phyloP scores from a whole-genome alignment of 2,888 invertebrate species.

The Xylota segnis region DNA sequence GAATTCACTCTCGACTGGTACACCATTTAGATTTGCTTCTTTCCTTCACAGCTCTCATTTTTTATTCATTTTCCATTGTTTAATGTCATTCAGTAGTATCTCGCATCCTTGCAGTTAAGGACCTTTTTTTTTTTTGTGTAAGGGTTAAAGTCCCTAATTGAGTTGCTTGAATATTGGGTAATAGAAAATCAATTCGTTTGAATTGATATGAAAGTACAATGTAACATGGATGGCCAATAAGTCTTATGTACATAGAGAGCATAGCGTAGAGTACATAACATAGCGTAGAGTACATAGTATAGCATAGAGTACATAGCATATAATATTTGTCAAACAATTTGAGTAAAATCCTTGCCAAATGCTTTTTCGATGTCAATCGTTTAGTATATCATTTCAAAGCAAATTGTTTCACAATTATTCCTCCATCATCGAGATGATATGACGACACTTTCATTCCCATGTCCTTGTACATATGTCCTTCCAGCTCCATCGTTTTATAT shows the following conservation, averaged over 20 bases:
- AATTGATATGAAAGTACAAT: not conserved
- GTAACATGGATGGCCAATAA: not conserved
- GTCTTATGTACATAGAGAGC: not conserved
- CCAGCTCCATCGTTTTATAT: not conserved
- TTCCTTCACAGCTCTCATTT: slow-evolving; percentile 2
- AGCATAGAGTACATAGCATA: no score
- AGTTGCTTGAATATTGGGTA: slow-evolving; percentile 40
- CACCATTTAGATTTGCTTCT: slow-evolving; percentile 32
- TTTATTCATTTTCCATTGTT: slow-evolving; percentile 34
- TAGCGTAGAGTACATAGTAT: no score
- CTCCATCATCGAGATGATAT: not conserved
- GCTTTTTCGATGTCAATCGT: no score
- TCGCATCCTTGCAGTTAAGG: slow-evolving; percentile 8
- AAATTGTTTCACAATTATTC: no score
- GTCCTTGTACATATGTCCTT: not conserved
- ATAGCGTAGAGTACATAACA: no score
- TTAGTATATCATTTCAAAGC: no score
- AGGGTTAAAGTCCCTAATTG: slow-evolving; percentile 25
- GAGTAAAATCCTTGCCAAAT: no score
- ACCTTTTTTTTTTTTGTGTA: slow-evolving; percentile 15
- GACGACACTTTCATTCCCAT: not conserved
- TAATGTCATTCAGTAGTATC: slow-evolving; percentile 17
- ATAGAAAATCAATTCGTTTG: slow-evolving; percentile 51
- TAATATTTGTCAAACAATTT: no score
- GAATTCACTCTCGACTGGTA: slow-evolving; percentile 38